Evolutionary conservation across 2,888 invertebrate genomes (phyloP).

Genomic region (Patella ulyssiponensis): DNA sequence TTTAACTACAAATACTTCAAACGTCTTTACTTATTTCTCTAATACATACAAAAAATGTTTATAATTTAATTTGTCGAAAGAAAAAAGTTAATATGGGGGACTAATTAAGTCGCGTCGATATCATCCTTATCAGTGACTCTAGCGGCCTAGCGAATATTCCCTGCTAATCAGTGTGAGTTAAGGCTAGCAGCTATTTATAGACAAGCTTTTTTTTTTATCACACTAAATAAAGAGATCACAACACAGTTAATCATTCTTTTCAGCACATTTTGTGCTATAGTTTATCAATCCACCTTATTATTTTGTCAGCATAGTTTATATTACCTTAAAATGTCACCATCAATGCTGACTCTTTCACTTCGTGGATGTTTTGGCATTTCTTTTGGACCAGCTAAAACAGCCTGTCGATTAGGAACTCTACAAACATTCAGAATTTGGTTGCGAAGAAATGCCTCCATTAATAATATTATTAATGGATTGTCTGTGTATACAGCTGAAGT

Average conservation of each 20-base stretch:
- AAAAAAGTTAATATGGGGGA: no score
- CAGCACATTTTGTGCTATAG: neutral
- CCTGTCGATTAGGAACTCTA: constrained; percentile 40
- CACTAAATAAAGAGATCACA: neutral
- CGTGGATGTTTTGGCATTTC: constrained; percentile 48
- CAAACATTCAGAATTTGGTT: constrained; percentile 51
- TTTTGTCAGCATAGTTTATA: neutral
- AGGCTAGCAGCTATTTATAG: no score
- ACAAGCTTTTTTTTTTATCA: no score
- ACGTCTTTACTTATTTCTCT: no score
- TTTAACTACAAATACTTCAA: no score
- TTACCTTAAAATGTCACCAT: constrained; percentile 66
- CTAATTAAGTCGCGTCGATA: no score
- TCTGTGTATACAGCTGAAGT: no score
- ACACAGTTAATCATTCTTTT: neutral
- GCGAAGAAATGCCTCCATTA: constrained; percentile 33
- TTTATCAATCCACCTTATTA: neutral
- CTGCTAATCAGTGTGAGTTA: no score
- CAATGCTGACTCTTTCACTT: constrained; percentile 57
- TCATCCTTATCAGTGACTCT: no score
- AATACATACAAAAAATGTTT: no score
- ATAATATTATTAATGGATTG: neutral
- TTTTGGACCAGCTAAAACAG: constrained; percentile 37
- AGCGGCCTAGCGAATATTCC: no score
- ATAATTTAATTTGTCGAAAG: no score